These are phyloP conservation scores for Cavia porcellus DNA, from an alignment of 2,113 vertebrate genomes.

Conservation along the genomic window DNA sequence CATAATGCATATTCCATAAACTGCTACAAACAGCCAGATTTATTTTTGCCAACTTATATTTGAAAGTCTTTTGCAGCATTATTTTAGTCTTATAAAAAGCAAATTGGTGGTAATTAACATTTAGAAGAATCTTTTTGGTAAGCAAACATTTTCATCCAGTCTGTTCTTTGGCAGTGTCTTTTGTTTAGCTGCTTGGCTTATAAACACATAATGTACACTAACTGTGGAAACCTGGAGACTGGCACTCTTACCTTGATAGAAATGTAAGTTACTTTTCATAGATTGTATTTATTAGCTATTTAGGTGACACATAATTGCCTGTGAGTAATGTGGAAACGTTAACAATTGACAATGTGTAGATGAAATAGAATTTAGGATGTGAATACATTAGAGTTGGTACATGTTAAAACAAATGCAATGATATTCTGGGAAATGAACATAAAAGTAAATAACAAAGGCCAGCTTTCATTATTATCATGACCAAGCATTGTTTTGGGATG, in stretches of 20 bases:
- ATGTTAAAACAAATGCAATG: neutral
- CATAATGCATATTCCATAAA: conserved; percentile 55
- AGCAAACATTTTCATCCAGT: conserved; percentile 79
- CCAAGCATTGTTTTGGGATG: neutral
- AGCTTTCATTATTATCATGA: neutral
- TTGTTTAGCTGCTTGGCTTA: conserved; percentile 62
- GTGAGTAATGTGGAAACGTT: conserved; percentile 59
- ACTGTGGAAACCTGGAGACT: conserved; percentile 67
- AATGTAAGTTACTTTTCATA: conserved; percentile 64
- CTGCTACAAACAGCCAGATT: conserved; percentile 60
- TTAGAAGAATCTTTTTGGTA: conserved; percentile 70
- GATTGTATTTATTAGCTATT: conserved; percentile 73
- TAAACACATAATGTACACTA: conserved; percentile 71
- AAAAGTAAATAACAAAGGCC: conserved; percentile 24
- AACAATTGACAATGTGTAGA: conserved; percentile 33
- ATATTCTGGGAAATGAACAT: conserved; percentile 37
- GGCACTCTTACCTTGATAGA: conserved; percentile 60
- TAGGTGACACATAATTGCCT: conserved; percentile 8
- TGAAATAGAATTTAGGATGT: conserved; percentile 40
- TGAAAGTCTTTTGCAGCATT: conserved; percentile 62
- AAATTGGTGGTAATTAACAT: conserved; percentile 77
- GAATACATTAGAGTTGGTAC: conserved; percentile 18
- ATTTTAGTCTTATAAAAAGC: conserved; percentile 73
- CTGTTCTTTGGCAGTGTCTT: conserved; percentile 65
- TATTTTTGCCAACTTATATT: conserved; percentile 69